Conservation (phyloP, 2,113 vertebrate genomes). For the Psittacus erithacus region DNA sequence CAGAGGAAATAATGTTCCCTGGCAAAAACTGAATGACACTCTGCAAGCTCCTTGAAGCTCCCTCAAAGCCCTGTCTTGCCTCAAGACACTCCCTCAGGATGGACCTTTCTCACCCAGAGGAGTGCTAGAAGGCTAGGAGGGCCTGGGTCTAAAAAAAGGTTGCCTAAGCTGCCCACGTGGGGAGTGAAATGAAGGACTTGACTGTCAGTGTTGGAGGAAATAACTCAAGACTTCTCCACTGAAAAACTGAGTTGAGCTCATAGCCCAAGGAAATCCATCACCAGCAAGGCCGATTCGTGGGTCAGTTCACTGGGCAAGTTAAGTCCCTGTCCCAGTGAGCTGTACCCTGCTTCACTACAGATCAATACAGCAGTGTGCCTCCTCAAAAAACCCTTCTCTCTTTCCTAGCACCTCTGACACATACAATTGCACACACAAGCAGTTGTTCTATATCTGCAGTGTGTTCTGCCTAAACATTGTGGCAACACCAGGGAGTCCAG, state of each 20-base stretch:
- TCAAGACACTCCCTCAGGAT: not conserved
- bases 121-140: not conserved
- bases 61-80: not conserved
- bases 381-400: not conserved
- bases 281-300: not conserved
- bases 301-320: not conserved
- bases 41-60: not conserved
- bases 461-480: not conserved
- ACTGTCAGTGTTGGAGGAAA: not conserved
- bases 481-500: not conserved
- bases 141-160: not conserved
- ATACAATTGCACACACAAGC: not conserved
- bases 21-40: not conserved
- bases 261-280: not conserved
- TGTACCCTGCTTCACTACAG: not conserved
- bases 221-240: not conserved
- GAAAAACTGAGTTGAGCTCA: not conserved
- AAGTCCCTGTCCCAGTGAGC: not conserved
- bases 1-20: not conserved
- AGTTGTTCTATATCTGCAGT: not conserved
- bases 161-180: not conserved
- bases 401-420: not conserved
- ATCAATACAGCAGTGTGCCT: accelerated
- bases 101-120: not conserved
- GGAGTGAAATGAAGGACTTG: not conserved